Base-by-base conservation (phyloP, 2,113 vertebrate species). In the Micromys minutus region DNA sequence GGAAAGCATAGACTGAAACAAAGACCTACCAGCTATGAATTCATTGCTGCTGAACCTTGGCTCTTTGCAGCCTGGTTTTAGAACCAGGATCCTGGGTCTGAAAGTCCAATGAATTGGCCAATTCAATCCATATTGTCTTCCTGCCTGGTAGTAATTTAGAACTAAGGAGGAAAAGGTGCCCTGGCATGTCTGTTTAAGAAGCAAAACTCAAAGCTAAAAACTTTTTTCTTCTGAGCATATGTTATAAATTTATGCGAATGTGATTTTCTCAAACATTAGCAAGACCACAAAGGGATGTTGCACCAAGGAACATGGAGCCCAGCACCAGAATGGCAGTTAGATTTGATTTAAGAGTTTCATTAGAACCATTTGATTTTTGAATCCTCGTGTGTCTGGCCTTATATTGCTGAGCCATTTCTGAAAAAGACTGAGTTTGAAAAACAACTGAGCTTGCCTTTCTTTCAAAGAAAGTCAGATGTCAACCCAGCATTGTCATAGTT, bases 101-200 rank as follows among this genome's bases (percentile, higher is more conserved):
- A 21, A 74, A 91, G 93, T 88, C 92, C 90, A 95, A 2, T 3
- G 76, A 71, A 61, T 94, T 97, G 88, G 61, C 34, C 95, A 92
- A 16, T 95, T 96, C 67, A 97, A 90, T 72, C 90, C 90, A 94
- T 31, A 92, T 97, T 97, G 97, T 95, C 90, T 94, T 69, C 31
- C 93, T 97, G 94, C 59, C 92, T 97, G 97, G 94, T 95, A 93
- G 95, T 97, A 89, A 97, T 96, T 97, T 98, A 95, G 76, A 94
- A 92, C 65, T 61, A 86, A 93, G 63, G 91, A 92, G 90, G 81
- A 89, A 97, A 96, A 96, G 92, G 52, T 95, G n/a, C 85, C 87
- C 71, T 95, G 92, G 80, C 76, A 97, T 97, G 79, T 95, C 94
- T 97, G 39, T 93, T 97, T 93, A 96, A 97, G 95, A 94, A 95